Evolutionary conservation across 1,140 invertebrate genomes (phyloP), one percentile per base, ranked within the genome.

Genomic region (Zophobas atratus): DNA sequence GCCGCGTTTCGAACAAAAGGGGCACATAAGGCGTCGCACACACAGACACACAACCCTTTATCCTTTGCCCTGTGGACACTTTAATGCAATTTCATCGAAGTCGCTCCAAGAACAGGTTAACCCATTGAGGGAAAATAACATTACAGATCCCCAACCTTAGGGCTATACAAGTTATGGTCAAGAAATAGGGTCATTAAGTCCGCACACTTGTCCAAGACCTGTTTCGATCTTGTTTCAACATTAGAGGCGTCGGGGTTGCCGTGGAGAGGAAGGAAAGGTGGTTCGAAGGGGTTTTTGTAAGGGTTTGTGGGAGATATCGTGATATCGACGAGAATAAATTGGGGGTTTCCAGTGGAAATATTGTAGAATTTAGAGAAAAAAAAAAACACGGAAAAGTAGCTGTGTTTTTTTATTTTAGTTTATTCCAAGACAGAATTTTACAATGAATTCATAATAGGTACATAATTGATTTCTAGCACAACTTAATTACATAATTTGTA

Each of bases 111-210:
- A 70, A 77, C 75, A 77, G 75, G 75, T 77, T 77, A 77, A 55
- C 57, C 60, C 75, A 49, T 70, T 77, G 38, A 77, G 70, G 63
- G 63, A 56, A 70, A 67, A 67, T 67, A 67, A 67, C 60, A 67
- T 67, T 67, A 67, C 36, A 67, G 60, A 56, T 70, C 75, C 75
- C 63, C 63, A 71, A 77, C 60, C 60, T 67, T 67, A 48, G 70
- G 75, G 75, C 49, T 77, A 77, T 70, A 70, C 75, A 77, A 77
- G 75, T 77, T 77, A 77, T 77, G 75, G 75, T 77, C 75, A 77
- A 77, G 75, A 70, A 70, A 70, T 70, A 63, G 75, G 67, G 67
- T 67, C 60, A 67, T 67, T 67, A 67, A 67, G 60, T 41, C 38
- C 60, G 60, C 60, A 67, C 60, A 67, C 60, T 63, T 63, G 35